A percentile compares a stretch with the other conserved stretches of the same genome.
phyloP scores from a whole-genome alignment of 1,140 invertebrate species.

The Harpegnathos saltator region DNA sequence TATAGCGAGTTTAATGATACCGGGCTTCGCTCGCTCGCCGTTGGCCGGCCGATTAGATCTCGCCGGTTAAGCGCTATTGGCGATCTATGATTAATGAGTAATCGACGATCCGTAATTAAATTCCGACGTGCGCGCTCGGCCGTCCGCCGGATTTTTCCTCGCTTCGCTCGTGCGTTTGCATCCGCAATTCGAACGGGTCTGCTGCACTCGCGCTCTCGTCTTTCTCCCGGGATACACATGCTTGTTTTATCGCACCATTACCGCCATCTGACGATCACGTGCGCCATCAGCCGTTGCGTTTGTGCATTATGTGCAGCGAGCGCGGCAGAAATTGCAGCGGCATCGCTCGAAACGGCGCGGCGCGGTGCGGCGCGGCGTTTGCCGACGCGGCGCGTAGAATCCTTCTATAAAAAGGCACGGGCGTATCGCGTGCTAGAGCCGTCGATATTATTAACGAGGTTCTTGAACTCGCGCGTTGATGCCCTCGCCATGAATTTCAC shows the following conservation, averaged over 20 bases:
- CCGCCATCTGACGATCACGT: conserved; percentile 60
- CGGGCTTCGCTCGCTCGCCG: not conserved
- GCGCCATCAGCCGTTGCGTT: conserved; percentile 38
- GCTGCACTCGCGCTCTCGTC: not conserved
- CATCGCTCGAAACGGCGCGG: not conserved
- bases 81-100: conserved; percentile 17
- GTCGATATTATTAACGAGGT: conserved; percentile 18
- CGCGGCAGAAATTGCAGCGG: not conserved
- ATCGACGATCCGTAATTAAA: conserved; percentile 14
- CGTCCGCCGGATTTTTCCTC: not conserved
- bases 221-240: conserved; percentile 25
- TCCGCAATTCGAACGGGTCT: not conserved
- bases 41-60: conserved; percentile 28
- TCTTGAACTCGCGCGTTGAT: conserved; percentile 19
- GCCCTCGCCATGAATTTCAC: conserved; percentile 10
- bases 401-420: conserved; percentile 9
- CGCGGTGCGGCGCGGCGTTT: conserved; percentile 2
- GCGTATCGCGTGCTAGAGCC: no score
- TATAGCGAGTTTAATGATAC: conserved; percentile 35
- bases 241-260: conserved; percentile 29
- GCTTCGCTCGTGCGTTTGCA: not conserved
- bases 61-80: conserved; percentile 3
- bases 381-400: not conserved
- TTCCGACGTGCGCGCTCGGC: not conserved
- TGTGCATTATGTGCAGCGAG: not conserved